A percentile compares a stretch with the other conserved stretches of the same genome.
Conservation (phyloP, 2,888 invertebrate species). For the Cistogaster globosa region DNA sequence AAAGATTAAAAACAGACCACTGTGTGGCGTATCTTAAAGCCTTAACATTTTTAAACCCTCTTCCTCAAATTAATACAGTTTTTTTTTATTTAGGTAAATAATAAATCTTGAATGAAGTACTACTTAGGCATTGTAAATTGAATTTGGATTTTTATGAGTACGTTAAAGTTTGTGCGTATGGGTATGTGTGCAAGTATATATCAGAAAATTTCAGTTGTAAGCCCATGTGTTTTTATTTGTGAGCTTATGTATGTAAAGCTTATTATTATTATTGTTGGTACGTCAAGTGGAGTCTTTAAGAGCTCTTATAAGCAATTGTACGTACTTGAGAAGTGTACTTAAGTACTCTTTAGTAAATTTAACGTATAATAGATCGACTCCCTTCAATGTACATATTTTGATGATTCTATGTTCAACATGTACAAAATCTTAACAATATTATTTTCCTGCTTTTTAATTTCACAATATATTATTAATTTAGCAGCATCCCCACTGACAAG, state of each 20-base stretch:
- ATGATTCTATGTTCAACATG: conserved; percentile 15
- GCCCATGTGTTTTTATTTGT: neutral
- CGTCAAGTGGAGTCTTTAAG: conserved; percentile 59
- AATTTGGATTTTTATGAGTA: conserved; percentile 27
- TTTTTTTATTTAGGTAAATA: conserved; percentile 38
- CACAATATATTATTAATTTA: conserved; percentile 50
- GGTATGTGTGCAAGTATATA: neutral
- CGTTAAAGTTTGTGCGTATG: neutral
- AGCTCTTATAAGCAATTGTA: conserved; percentile 53
- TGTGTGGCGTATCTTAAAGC: neutral
- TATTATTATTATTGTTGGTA: conserved; percentile 49
- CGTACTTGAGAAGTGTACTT: conserved; percentile 52
- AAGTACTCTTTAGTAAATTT: conserved; percentile 52
- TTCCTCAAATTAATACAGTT: conserved; percentile 38
- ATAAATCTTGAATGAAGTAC: conserved; percentile 2
- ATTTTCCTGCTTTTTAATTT: conserved; percentile 15
- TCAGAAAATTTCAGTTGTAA: no score
- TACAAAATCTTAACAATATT: conserved; percentile 25
- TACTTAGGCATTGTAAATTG: conserved; percentile 24
- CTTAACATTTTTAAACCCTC: conserved; percentile 27
- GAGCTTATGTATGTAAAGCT: neutral
- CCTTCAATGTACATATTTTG: conserved; percentile 8
- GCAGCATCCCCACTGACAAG: conserved; percentile 1
- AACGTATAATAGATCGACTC: conserved; percentile 34
- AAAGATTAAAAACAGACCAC: neutral